phyloP scores from a whole-genome alignment of 2,797 vertebrate species.

The Anas bahamensis region DNA sequence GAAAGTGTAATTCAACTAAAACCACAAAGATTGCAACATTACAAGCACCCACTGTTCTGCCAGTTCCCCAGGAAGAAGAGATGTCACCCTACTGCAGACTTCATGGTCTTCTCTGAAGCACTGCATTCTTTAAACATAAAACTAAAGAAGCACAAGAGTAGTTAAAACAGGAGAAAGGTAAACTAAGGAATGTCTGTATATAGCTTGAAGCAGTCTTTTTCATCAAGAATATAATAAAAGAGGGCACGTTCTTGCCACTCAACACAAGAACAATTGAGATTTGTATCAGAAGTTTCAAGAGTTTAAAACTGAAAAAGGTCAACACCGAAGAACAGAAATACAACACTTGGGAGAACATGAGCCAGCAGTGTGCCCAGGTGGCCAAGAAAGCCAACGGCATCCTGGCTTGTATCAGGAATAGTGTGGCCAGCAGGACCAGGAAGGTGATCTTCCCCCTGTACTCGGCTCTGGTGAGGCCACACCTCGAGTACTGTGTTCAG shows the following conservation, averaged over 20 bases:
- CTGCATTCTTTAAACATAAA: background rate
- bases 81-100: background rate
- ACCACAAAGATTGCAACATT: background rate
- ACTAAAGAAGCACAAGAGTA: background rate
- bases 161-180: background rate
- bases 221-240: background rate
- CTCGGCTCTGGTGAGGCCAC: too few species aligned
- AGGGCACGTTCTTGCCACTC: background rate
- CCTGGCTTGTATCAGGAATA: too few species aligned
- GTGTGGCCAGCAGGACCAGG: too few species aligned
- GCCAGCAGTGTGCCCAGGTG: too few species aligned
- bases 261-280: background rate
- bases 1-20: background rate
- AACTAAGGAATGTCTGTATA: background rate
- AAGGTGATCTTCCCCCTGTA: too few species aligned
- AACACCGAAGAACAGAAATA: background rate
- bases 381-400: too few species aligned
- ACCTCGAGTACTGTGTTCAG: too few species aligned
- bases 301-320: background rate
- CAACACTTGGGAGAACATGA: background rate
- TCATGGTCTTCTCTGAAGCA: background rate
- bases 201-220: background rate
- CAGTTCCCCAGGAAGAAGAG: background rate
- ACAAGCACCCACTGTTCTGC: background rate
- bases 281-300: background rate